phyloP scores from a whole-genome alignment of 2,888 invertebrate genomes.

The Meghimatium bilineatum region DNA sequence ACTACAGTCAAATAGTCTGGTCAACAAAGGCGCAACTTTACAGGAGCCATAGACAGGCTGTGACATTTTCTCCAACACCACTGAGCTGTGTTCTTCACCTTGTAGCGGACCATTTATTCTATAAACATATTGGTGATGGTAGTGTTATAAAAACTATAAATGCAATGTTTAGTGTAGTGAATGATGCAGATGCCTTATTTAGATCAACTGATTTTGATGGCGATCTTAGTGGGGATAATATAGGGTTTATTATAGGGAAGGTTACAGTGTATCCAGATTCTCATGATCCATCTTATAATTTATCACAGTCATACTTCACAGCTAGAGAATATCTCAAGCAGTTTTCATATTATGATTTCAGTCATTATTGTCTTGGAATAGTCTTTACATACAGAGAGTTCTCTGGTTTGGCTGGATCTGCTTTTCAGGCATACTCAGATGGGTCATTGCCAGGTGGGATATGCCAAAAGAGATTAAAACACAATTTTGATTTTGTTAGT shows the following conservation, averaged over 20 bases:
- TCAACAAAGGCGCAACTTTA: not conserved
- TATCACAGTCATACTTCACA: constrained; percentile 48
- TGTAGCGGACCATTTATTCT: constrained; percentile 72
- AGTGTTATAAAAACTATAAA: constrained; percentile 57
- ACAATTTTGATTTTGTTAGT: constrained; percentile 50
- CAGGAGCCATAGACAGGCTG: not conserved
- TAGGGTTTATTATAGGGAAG: constrained; percentile 67
- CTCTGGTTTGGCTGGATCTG: constrained; percentile 63
- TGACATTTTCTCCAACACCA: not conserved
- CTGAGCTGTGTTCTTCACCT: constrained; percentile 59
- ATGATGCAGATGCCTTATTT: constrained; percentile 69
- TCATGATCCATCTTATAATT: constrained; percentile 30
- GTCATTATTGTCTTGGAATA: constrained; percentile 61
- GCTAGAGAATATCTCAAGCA: constrained; percentile 57
- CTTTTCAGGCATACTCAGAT: constrained; percentile 66
- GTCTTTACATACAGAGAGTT: constrained; percentile 68
- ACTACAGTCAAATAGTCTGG: not conserved
- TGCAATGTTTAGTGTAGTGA: constrained; percentile 64
- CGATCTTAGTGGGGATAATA: constrained; percentile 68
- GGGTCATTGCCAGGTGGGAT: constrained; percentile 65
- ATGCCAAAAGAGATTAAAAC: constrained; percentile 58
- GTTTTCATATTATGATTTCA: constrained; percentile 64
- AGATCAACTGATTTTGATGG: constrained; percentile 72
- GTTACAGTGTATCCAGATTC: constrained; percentile 57
- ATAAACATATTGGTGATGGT: constrained; percentile 56